A percentile compares a stretch with the other conserved stretches of the same genome.
These are phyloP conservation scores for Acrobasis consociella DNA, from an alignment of 2,888 invertebrate genomes.

Conservation along the genomic window DNA sequence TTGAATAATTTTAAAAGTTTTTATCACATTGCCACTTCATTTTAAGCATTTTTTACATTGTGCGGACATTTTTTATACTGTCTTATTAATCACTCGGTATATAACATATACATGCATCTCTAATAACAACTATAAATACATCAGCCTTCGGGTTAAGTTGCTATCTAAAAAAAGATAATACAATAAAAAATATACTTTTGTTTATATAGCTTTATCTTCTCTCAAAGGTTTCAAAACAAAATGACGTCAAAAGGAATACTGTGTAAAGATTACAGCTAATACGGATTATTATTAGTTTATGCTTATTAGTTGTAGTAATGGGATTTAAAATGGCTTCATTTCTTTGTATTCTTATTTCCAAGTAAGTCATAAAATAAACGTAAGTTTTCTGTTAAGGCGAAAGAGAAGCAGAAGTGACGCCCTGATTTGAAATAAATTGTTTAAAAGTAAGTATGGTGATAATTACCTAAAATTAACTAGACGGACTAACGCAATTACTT, in stretches of 20 bases:
- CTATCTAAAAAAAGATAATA: conserved; percentile 27
- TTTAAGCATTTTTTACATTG: no score
- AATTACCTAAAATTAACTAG: no score
- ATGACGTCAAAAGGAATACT: conserved; percentile 1
- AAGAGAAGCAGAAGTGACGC: no score
- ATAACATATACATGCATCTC: conserved; percentile 34
- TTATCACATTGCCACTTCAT: no score
- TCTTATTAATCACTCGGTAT: no score
- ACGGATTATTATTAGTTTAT: background rate
- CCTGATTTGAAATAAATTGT: no score
- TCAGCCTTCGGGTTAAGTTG: conserved; percentile 33
- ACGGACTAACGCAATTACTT: no score
- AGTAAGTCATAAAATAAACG: background rate
- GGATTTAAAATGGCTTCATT: conserved; percentile 2
- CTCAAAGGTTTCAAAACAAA: conserved; percentile 9
- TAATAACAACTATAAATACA: conserved; percentile 32
- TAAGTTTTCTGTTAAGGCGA: no score
- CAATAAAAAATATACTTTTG: conserved; percentile 20
- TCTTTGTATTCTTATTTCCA: background rate
- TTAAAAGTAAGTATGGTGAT: no score
- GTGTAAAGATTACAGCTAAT: background rate
- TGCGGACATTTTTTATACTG: no score
- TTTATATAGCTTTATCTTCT: background rate
- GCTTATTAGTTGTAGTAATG: background rate
- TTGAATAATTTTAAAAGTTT: no score